Conservation (phyloP, 2,888 invertebrate genomes). For the Luperina testacea region DNA sequence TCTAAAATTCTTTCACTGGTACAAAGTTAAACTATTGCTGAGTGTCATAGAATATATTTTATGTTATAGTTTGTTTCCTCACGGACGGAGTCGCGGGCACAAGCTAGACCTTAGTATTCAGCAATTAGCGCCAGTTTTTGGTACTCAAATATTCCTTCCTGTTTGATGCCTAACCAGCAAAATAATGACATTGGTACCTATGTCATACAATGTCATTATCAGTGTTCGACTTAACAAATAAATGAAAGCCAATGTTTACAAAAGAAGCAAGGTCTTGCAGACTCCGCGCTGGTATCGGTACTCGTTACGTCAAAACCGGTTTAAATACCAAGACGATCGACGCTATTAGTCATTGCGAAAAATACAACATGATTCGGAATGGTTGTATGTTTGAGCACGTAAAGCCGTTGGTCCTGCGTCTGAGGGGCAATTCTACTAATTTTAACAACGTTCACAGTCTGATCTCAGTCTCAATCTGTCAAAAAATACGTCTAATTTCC, state of each 20-base stretch:
- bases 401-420: too few relatives aligned
- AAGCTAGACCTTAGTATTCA: neutral
- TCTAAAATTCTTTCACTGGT: neutral
- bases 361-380: conserved; percentile 19
- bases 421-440: too few relatives aligned
- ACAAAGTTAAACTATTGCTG: neutral
- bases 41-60: neutral
- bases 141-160: neutral
- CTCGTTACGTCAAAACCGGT: conserved; percentile 38
- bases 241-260: conserved; percentile 42
- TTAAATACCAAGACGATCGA: conserved; percentile 13
- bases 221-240: neutral
- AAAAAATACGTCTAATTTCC: too few relatives aligned
- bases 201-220: conserved; percentile 19
- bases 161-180: neutral
- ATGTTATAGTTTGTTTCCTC: neutral
- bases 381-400: neutral
- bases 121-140: neutral
- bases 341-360: conserved; percentile 25
- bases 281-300: conserved; percentile 16
- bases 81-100: neutral
- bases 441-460: too few relatives aligned
- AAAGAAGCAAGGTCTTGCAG: conserved; percentile 25
- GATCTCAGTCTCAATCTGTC: too few relatives aligned
- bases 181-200: neutral